These are phyloP conservation scores for Crotalus viridis DNA, from an alignment of 2,113 vertebrate genomes.

Conservation along the genomic window DNA sequence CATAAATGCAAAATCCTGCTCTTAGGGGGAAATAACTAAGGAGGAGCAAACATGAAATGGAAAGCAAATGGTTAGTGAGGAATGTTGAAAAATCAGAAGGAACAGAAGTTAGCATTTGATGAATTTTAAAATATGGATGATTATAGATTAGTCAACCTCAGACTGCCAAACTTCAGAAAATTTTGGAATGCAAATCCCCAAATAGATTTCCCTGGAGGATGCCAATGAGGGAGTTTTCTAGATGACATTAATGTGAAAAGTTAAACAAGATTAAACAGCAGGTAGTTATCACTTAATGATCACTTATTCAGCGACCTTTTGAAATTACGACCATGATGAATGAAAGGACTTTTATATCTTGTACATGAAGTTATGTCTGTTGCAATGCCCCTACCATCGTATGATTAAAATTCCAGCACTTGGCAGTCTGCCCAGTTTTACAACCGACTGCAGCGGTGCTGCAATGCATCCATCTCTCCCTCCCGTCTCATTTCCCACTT, in stretches of 20 bases:
- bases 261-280: neutral
- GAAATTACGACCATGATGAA: neutral
- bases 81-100: neutral
- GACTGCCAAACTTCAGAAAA: neutral
- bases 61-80: neutral
- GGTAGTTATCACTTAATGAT: neutral
- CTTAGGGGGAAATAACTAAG: too few species aligned
- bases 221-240: neutral
- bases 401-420: neutral
- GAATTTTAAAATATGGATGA: neutral
- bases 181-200: neutral
- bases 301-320: neutral
- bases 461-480: neutral
- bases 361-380: neutral
- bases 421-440: neutral
- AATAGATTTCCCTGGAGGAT: neutral
- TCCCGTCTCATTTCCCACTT: neutral
- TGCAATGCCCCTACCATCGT: neutral
- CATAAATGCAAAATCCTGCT: too few species aligned
- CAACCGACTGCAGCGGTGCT: neutral
- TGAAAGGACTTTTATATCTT: neutral
- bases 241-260: neutral
- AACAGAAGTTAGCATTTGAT: neutral
- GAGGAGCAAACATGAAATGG: neutral
- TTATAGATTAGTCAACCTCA: neutral